These are phyloP conservation scores for Drosophila histrio DNA, from an alignment of 2,888 invertebrate genomes.

Conservation along the genomic window DNA sequence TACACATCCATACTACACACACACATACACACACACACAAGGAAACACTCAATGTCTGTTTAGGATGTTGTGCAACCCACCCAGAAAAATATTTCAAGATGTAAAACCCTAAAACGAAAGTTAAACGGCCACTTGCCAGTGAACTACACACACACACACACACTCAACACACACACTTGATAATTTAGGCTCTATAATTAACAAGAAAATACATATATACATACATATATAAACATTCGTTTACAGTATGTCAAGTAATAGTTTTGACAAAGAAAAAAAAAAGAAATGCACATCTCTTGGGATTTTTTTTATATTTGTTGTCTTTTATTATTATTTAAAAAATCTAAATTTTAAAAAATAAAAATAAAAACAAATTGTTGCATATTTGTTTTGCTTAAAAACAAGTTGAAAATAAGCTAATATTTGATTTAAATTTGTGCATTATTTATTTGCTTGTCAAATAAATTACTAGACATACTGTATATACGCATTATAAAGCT, in stretches of 20 bases:
- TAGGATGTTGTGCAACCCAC: constrained; percentile 75
- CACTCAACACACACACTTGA: constrained; percentile 48
- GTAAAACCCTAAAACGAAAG: constrained; percentile 38
- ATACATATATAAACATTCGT: constrained; percentile 26
- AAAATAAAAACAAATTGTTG: no score
- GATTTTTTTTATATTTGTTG: no score
- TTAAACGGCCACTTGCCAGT: constrained; percentile 69
- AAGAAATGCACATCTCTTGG: no score
- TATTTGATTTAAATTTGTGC: no score
- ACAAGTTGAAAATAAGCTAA: no score
- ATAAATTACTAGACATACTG: background rate
- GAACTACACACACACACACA: constrained; percentile 42
- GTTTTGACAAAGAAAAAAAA: background rate
- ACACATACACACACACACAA: constrained; percentile 14
- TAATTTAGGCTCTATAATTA: constrained; percentile 56
- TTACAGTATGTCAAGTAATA: background rate
- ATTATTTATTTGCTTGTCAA: no score
- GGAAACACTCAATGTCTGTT: constrained; percentile 47
- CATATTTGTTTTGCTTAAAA: no score
- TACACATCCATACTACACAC: constrained; percentile 14
- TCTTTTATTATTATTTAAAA: no score
- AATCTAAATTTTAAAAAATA: no score
- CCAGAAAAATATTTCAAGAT: constrained; percentile 63
- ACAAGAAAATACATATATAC: constrained; percentile 31
- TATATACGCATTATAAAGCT: constrained; percentile 55